Percentiles rank a stretch among this genome's conserved stretches.
phyloP scores from a whole-genome alignment of 1,140 invertebrate species.

The Danaus melanippus region DNA sequence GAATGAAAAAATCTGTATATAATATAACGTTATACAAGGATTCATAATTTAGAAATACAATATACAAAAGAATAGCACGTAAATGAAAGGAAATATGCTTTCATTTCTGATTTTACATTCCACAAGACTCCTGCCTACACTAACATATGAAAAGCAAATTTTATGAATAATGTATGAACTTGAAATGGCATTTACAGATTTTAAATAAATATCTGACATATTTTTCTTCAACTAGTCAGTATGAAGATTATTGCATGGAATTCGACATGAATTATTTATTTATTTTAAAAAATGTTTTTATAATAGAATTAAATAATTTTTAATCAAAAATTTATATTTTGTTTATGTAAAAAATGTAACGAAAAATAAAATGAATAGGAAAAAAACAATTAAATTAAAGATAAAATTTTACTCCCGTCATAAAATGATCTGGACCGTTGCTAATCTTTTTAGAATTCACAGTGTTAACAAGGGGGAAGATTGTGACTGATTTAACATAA shows the following conservation, averaged over 20 bases:
- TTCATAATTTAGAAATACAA: neutral
- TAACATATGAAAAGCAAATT: conserved; percentile 29
- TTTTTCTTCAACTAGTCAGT: conserved; percentile 9
- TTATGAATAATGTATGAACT: conserved; percentile 41
- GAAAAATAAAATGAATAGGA: no score
- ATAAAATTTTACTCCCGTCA: no score
- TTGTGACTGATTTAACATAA: no score
- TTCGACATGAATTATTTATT: conserved; percentile 9
- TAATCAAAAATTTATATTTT: no score
- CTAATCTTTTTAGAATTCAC: no score
- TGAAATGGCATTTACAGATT: conserved; percentile 27
- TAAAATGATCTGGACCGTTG: no score
- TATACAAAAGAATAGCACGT: conserved; percentile 19
- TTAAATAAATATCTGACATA: conserved; percentile 19
- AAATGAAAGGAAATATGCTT: conserved; percentile 27
- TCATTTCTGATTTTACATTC: conserved; percentile 29
- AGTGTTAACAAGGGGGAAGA: no score
- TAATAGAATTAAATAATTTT: no score
- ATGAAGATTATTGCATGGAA: neutral
- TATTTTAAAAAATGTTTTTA: conserved; percentile 1
- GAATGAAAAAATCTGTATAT: no score
- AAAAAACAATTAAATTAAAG: no score
- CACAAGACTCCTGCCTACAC: conserved; percentile 16
- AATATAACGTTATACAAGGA: no score
- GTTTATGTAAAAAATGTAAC: no score